phyloP scores from a whole-genome alignment of 2,797 vertebrate genomes.

The Ceyx erithaca region DNA sequence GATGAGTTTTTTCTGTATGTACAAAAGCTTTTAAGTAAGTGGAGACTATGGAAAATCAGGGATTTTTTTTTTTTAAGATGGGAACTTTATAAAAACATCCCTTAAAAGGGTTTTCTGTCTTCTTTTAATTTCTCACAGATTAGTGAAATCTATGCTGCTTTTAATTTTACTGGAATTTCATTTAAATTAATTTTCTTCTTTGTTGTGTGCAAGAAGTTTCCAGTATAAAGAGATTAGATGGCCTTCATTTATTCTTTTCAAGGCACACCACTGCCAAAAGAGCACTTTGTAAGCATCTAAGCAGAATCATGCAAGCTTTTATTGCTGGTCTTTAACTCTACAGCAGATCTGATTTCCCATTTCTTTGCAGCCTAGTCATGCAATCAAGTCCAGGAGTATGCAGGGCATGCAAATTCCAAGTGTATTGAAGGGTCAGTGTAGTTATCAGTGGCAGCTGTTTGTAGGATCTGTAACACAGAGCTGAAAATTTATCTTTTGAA shows the following conservation, averaged over 20 bases:
- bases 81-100: not conserved
- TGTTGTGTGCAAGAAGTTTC: not conserved
- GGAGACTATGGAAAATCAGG: not conserved
- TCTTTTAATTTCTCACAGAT: not conserved
- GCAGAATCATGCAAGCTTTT: not conserved
- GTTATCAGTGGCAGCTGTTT: slow-evolving; percentile 5
- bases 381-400: not conserved
- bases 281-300: not conserved
- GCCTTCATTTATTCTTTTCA: not conserved
- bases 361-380: not conserved
- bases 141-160: not conserved
- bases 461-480: not conserved
- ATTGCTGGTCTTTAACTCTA: not conserved
- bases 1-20: not conserved
- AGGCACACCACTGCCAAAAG: not conserved
- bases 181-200: not conserved
- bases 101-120: not conserved
- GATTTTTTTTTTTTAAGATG: not conserved
- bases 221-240: not conserved
- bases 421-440: not conserved
- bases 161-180: not conserved
- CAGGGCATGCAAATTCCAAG: not conserved
- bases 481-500: slow-evolving; percentile 15
- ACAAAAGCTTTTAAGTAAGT: not conserved
- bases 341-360: not conserved